phyloP scores from a whole-genome alignment of 2,797 vertebrate genomes.

The Characodon lateralis region DNA sequence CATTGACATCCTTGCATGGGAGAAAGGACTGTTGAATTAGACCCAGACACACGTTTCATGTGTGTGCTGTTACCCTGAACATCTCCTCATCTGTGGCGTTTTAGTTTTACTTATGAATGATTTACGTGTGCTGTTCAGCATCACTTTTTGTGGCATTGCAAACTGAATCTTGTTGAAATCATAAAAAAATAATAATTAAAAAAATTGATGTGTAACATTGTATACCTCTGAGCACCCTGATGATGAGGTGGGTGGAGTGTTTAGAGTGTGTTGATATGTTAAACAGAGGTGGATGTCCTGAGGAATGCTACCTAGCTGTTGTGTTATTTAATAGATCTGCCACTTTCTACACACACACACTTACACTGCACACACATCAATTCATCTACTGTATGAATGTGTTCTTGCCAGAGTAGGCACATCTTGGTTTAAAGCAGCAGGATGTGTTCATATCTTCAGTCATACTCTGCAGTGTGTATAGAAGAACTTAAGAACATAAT shows the following conservation, averaged over 20 bases:
- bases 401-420: background rate
- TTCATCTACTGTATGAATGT: slow-evolving; percentile 1
- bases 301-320: slow-evolving; percentile 31
- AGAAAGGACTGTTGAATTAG: slow-evolving; percentile 26
- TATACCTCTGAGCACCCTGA: too few relatives aligned
- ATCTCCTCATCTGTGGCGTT: slow-evolving; percentile 24
- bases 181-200: background rate
- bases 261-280: background rate
- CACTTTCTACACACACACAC: slow-evolving; percentile 12
- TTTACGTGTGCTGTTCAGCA: slow-evolving; percentile 30
- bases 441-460: slow-evolving; percentile 4
- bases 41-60: slow-evolving; percentile 25
- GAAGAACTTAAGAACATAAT: background rate
- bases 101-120: slow-evolving; percentile 53
- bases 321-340: slow-evolving; percentile 42
- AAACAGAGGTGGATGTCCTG: slow-evolving; percentile 11
- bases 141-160: background rate
- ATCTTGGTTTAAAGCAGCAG: background rate
- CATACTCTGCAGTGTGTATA: background rate
- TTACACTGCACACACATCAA: background rate
- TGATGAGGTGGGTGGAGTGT: background rate
- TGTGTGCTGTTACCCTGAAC: slow-evolving; percentile 19
- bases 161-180: background rate
- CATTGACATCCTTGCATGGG: slow-evolving; percentile 33
- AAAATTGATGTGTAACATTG: too few relatives aligned